Percentiles rank a stretch among this genome's conserved stretches.
Evolutionary conservation across 2,888 invertebrate genomes (phyloP).

Genomic region (Oscheius sp.): DNA sequence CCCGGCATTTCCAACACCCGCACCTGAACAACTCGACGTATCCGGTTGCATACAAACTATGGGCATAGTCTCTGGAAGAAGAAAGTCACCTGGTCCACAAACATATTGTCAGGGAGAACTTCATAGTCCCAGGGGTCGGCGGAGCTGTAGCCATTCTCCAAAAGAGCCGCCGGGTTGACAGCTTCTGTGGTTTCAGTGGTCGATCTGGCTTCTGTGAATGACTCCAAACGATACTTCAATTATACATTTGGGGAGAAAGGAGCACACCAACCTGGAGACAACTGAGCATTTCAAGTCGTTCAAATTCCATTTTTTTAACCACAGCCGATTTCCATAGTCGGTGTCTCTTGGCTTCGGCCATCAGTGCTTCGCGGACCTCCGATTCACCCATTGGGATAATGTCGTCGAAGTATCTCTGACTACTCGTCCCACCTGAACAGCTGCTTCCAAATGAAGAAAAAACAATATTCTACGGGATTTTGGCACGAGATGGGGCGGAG

Average conservation of each 20-base stretch:
- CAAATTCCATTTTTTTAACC: constrained; percentile 70
- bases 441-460: neutral
- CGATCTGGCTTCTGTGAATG: constrained; percentile 71
- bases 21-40: constrained; percentile 46
- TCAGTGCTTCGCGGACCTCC: constrained; percentile 69
- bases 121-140: constrained; percentile 72
- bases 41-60: constrained; percentile 3
- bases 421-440: constrained; percentile 42
- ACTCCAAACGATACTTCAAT: constrained; percentile 69
- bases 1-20: constrained; percentile 70
- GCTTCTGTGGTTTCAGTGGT: constrained; percentile 69
- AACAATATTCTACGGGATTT: neutral
- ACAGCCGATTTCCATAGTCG: constrained; percentile 59
- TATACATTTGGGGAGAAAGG: neutral
- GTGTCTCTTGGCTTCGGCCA: constrained; percentile 59
- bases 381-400: constrained; percentile 66
- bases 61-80: neutral
- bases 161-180: constrained; percentile 26
- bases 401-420: constrained; percentile 62
- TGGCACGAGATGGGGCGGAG: constrained; percentile 19
- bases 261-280: constrained; percentile 46
- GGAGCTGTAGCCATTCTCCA: constrained; percentile 20
- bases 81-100: constrained; percentile 64
- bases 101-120: constrained; percentile 63
- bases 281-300: constrained; percentile 61